Percentiles rank a stretch among this genome's conserved stretches.
These are phyloP conservation scores for Abrostola triplasia DNA, from an alignment of 2,888 invertebrate genomes.

Conservation along the genomic window DNA sequence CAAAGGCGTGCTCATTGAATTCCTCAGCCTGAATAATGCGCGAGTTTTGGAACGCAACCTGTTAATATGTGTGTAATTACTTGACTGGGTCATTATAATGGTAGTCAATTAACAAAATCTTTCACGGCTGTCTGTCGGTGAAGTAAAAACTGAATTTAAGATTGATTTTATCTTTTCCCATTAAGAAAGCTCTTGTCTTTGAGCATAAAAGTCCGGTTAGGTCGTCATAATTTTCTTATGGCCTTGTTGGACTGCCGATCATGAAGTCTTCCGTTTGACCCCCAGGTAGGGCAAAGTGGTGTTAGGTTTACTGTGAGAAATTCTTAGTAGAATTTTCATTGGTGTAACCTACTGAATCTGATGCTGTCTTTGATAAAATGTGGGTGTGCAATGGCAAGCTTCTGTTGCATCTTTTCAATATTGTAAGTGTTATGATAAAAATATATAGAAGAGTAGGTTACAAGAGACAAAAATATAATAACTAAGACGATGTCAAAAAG, in stretches of 20 bases:
- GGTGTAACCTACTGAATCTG: no score
- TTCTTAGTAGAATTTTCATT: no score
- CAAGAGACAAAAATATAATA: no score
- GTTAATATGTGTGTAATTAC: slow-evolving; percentile 30
- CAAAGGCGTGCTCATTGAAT: slow-evolving; percentile 23
- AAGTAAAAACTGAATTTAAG: neutral
- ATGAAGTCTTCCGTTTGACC: neutral
- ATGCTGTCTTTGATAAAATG: no score
- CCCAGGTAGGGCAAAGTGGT: no score
- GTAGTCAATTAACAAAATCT: slow-evolving; percentile 18
- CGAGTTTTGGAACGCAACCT: slow-evolving; percentile 23
- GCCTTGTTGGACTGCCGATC: neutral
- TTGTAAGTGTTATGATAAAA: no score
- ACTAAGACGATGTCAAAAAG: no score
- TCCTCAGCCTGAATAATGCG: slow-evolving; percentile 5
- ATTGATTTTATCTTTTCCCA: neutral
- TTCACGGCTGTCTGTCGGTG: slow-evolving; percentile 2
- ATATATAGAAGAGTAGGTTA: no score
- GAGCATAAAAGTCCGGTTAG: neutral
- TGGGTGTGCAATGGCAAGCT: no score
- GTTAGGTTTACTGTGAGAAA: no score
- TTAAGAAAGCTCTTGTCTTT: neutral
- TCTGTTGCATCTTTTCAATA: no score
- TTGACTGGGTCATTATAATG: slow-evolving; percentile 22
- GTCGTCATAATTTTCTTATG: neutral